Evolutionary conservation across 2,888 invertebrate species (phyloP).

Genomic region (Philereme transversata): DNA sequence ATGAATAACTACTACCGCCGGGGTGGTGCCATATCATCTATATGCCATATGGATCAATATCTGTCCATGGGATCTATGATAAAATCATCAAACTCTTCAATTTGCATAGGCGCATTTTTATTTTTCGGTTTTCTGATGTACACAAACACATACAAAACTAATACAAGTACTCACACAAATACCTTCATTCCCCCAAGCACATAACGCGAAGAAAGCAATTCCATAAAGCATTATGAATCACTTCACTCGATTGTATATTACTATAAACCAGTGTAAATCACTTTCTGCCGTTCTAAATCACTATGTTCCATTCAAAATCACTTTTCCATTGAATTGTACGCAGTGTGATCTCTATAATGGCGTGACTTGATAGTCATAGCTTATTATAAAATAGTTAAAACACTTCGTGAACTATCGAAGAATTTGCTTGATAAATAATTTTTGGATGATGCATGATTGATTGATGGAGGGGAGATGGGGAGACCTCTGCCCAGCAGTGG

Average conservation of each 20-base stretch:
- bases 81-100: no score
- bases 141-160: neutral
- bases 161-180: conserved; percentile 5
- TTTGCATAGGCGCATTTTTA: no score
- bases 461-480: no score
- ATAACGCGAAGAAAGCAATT: conserved; percentile 23
- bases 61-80: no score
- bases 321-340: conserved; percentile 29
- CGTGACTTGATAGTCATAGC: conserved; percentile 16
- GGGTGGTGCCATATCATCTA: no score
- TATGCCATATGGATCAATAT: no score
- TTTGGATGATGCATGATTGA: no score
- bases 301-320: conserved; percentile 21
- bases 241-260: conserved; percentile 21
- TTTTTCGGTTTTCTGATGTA: no score
- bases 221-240: conserved; percentile 26
- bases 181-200: neutral
- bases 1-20: no score
- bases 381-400: neutral
- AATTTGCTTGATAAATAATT: no score
- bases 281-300: conserved; percentile 19
- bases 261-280: conserved; percentile 27
- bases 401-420: neutral
- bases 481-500: no score
- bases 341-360: conserved; percentile 30